Base-by-base conservation (phyloP, 2,888 invertebrate genomes). In the Agrypnus murinus region DNA sequence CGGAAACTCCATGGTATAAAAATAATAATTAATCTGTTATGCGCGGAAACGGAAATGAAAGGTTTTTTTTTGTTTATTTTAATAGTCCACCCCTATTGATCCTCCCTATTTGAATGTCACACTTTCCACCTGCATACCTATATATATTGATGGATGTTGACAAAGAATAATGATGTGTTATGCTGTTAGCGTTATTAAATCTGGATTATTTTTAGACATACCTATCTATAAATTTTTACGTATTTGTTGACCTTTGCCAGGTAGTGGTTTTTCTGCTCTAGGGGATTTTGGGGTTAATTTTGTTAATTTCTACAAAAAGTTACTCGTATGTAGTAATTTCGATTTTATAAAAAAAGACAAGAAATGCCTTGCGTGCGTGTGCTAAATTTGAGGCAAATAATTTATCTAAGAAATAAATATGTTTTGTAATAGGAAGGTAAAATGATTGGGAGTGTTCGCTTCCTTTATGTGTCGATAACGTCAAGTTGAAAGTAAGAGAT, bases 11-110 rank as follows among this genome's bases (percentile, higher is more conserved):
- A 12, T 8, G 8, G 9, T 36, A n/a, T 58, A 15, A 36, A 1
- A 36, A 7, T n/a, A n/a, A n/a, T n/a, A 38, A 38, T 38, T 38
- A 38, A 12, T 10, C n/a, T 38, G 2, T 38, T 38, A 38, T n/a
- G n/a, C 12, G n/a, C 43, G 25, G 38, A 38, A 31, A 58, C 55
- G 34, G 58, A 58, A 58, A 58, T 58, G 40, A 58, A 58, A 58
- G 19, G 40, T 7, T 0, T 43, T 58, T 8, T 58, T 14, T 46
- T 2, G 1, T n/a, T n/a, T 32, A 15, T 31, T 3, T 9, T 31
- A 4, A 31, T 10, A 19, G 9, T 10, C 6, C 9, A 8, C 5
- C 9, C n/a, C 10, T 58, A 58, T 58, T 43, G 58, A 58, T 58
- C 36, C 32, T 58, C n/a, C n/a, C 17, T 58, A 38, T 58, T 43